Evolutionary conservation across 53 echinoderm and acorn worm species (phyloP), one percentile per base, ranked within the genome.

Genomic region (Zoroaster sp.): DNA sequence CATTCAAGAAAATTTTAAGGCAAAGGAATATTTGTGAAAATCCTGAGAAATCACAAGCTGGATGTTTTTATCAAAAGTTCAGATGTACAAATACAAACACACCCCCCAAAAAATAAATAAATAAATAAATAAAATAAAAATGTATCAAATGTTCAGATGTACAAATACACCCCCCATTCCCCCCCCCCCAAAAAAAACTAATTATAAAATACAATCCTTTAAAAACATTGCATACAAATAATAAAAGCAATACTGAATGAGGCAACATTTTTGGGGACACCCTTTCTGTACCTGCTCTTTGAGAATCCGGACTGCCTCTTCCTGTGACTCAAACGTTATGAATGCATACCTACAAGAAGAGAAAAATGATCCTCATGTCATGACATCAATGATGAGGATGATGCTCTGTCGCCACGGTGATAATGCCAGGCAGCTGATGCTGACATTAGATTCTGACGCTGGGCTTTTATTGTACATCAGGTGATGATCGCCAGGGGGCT

Each of bases 301-400:
- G 18, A 95, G 94, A 73, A 98, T 98, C 72, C 98, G 92, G 39
- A 87, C 87, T 4, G 95, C 98, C 81, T 98, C 98, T 39, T 98
- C 99, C 77, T 93, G 88, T 17, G 96, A 91, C 74, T 98, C 99
- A 89, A 98, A 98, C 54, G 99, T 98, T 66, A 98, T 96, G 90
- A 98, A 98, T 35, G 96, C 99, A 93, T 98, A 98, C 87, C 99
- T 98, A 86, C 3, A 43, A n/a, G 31, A 21, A 36, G 52, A 78
- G 6, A 40, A 40, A 63, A 88, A 55, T 32, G 41, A 51, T 31
- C 6, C 12, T 34, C 25, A 43, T 5, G 59, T 73, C 59, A 75
- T 75, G 46, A 87, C 35, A 21, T 18, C 45, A 55, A 79, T 21
- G 77, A 76, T 73, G 73, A 87, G 34, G 77, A 5, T 31, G 38